Percentiles rank a stretch among this genome's conserved stretches.
These are phyloP conservation scores for Pseudomyrmex pallidus DNA, from an alignment of 1,140 invertebrate genomes.

Conservation along the genomic window DNA sequence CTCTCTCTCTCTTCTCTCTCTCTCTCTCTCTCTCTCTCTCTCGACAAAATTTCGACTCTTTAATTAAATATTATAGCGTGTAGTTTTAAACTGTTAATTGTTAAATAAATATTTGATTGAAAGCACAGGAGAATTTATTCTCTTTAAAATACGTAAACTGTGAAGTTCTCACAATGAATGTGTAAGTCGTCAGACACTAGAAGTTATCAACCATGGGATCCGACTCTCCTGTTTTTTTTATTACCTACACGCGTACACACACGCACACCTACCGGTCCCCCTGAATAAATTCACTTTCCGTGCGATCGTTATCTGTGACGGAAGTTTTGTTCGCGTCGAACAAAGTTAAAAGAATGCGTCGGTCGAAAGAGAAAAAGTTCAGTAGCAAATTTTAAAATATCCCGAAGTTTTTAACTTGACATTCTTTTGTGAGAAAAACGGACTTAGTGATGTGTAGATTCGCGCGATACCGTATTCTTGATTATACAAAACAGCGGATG, in stretches of 20 bases:
- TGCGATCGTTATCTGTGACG: constrained; percentile 62
- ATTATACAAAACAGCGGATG: no score
- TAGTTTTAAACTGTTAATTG: no score
- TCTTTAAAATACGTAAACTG: no score
- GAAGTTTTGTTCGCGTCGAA: constrained; percentile 49
- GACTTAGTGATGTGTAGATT: no score
- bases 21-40: no score
- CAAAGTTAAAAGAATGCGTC: constrained; percentile 9
- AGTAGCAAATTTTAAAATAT: constrained; percentile 48
- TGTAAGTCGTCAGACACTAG: background rate
- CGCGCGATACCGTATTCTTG: no score
- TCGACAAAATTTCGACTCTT: no score
- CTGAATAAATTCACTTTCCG: constrained; percentile 60
- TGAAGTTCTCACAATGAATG: no score
- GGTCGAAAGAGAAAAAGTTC: constrained; percentile 42
- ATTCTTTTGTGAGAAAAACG: constrained; percentile 22
- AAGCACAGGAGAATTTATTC: background rate
- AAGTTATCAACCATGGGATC: constrained; percentile 33
- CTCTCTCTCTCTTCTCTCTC: no score
- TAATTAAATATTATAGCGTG: no score
- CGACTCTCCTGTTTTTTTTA: constrained; percentile 48
- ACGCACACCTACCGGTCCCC: constrained; percentile 36
- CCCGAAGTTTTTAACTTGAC: constrained; percentile 30
- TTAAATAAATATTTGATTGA: background rate
- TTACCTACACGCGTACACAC: constrained; percentile 31